Evolutionary conservation across 1,140 invertebrate genomes (phyloP), one percentile per base, ranked within the genome.

Genomic region (Aphidius ervi): DNA sequence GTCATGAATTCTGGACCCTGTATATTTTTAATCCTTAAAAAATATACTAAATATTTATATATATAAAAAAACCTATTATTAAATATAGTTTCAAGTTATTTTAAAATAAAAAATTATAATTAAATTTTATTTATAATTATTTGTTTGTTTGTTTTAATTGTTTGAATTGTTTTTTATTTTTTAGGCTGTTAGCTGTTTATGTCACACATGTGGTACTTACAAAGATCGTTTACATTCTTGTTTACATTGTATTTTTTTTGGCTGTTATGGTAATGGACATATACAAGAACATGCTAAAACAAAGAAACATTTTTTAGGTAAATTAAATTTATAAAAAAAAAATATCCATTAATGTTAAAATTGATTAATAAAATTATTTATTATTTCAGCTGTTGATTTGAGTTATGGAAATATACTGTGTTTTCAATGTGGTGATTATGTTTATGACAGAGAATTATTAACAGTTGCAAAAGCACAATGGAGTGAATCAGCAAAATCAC

Each of bases 351-450:
- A 16, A 16, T 16, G 16, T 16, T 16, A 16, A 16, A 16, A 16
- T 0, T 16, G 16, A 16, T 16, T 16, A 16, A 16, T 16, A 1
- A 4, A 53, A 37, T 43, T 53, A 0, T 16, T 16, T 16, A 50
- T 46, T 39, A 42, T 73, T 65, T 4, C 66, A 82, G 88, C 92
- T 60, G 83, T 97, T 62, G 95, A 98, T 74, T 78, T 97, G 10
- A 85, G 85, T 43, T 94, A 93, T 78, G 95, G 95, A 49, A 89
- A 92, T 71, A 83, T 98, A n/a, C 90, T 90, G 76, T 99, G 96
- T 81, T 88, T 89, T 74, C 85, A 88, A 74, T 99, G 96, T 75
- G 84, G 87, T 54, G 95, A 98, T 78, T 97, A 96, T 75, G 89
- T 97, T 46, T 95, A 95, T 78, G 93, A 97, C 74, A 77, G 84